Evolutionary conservation across 2,113 vertebrate species (phyloP), one percentile per base, ranked within the genome.

Genomic region (Saimiri boliviensis): DNA sequence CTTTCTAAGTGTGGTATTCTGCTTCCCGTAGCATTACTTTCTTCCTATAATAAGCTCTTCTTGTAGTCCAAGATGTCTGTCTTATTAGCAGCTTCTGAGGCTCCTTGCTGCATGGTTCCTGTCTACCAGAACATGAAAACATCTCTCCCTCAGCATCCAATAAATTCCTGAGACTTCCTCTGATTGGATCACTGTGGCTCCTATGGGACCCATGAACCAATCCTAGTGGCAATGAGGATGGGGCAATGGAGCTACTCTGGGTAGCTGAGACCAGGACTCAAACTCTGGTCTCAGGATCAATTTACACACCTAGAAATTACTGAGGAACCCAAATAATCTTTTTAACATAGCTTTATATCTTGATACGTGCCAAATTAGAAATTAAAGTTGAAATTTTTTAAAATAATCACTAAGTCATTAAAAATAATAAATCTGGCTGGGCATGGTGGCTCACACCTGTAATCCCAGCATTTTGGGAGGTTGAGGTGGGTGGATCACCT

Each of bases 271-370:
- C 14, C 3, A 47, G 17, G 23, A 47, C 76, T 95, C 56, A 84
- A 92, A 74, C 40, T 86, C n/a, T 74, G 32, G 52, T 74, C 73
- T 89, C 54, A 82, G 30, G 42, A 82, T 6, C 30, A 4, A 8
- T 86, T 79, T 82, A 60, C 19, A 92, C 27, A 80, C n/a, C 25
- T 56, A 93, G 71, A 93, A 95, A 52, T 77, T 56, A 96, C 60
- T 52, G 32, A 94, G 11, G 82, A 47, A 14, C 37, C 60, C 76
- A 76, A 90, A 79, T 17, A 60, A 71, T 66, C 74, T 90, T 90
- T 79, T 63, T 49, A 83, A 86, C 86, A 13, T 54, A 89, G 66
- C 60, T 91, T 93, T 73, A 88, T 63, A 40, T 91, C 86, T 80
- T 60, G 40, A n/a, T 70, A 79, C 40, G 89, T 95, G 63, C 40